Evolutionary conservation across 2,113 vertebrate genomes (phyloP), one percentile per base, ranked within the genome.

Genomic region (Passer domesticus): DNA sequence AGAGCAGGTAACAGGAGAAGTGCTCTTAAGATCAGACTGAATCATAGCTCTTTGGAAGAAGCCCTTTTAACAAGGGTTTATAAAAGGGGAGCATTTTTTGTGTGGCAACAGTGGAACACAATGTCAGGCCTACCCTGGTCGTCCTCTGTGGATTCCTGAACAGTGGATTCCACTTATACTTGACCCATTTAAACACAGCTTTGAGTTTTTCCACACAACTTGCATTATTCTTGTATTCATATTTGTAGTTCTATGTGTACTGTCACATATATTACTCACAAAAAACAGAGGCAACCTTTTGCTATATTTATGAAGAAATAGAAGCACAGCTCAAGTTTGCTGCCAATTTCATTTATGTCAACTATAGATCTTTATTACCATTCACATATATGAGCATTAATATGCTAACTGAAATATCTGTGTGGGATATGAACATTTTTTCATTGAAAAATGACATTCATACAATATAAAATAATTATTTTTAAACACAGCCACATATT

Each of bases 1-100:
- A 92, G 88, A 94, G 50, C 50, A 78, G 47, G 87, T 83, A 95
- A 91, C 25, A 77, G 55, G 39, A 87, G 79, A 89, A 92, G 90
- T n/a, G 72, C 62, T 94, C 64, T 95, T 76, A 91, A 86, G 58
- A 92, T 64, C 81, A 86, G 52, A 6, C 33, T 91, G 94, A 95
- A 92, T 94, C 91, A 90, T 3, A 74, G 63, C 22, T 86, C 93
- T 94, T 84, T 64, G 69, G 63, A 59, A 89, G 90, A 88, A 70
- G 15, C 24, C 56, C 30, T 69, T 90, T 92, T 76, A 95, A 72
- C 39, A 92, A 74, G 43, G n/a, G 64, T 94, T 91, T 89, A 52
- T 74, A 83, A 78, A 79, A 92, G 55, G 69, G 28, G 3, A 89
- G 6, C 21, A 31, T 20, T 53, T 90, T 89, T 82, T 95, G 68